Evolutionary conservation across 2,113 vertebrate species (phyloP).

Genomic region (Stegostoma tigrinum): DNA sequence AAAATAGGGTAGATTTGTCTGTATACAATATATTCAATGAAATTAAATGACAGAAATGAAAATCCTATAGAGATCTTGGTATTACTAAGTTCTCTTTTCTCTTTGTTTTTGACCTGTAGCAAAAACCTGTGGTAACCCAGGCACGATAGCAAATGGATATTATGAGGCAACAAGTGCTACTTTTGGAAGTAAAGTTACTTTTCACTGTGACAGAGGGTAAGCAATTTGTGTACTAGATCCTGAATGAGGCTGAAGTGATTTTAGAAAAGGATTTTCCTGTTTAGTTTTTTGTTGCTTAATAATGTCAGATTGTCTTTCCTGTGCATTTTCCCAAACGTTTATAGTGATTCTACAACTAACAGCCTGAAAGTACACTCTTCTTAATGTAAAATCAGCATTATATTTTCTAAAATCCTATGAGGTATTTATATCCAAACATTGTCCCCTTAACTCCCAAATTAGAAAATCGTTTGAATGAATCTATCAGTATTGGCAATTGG

Average conservation of each 20-base stretch:
- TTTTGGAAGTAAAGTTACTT: constrained; percentile 20
- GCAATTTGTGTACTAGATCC: not conserved
- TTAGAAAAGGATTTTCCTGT: not conserved
- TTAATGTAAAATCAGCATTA: not conserved
- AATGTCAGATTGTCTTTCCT: not conserved
- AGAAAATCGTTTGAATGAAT: not conserved
- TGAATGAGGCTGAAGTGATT: not conserved
- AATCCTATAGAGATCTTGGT: not conserved
- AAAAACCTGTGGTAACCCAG: not conserved
- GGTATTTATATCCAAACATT: not conserved
- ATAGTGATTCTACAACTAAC: not conserved
- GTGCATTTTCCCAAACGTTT: not conserved
- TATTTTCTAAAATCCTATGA: not conserved
- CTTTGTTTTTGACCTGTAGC: not conserved
- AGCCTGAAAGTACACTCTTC: not conserved
- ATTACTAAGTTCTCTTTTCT: not conserved
- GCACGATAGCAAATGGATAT: not conserved
- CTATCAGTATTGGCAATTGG: not conserved
- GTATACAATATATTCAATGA: not conserved
- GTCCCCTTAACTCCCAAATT: not conserved
- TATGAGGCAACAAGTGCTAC: not conserved
- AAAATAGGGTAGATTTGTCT: not conserved
- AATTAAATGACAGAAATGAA: not conserved
- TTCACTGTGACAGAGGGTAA: constrained; percentile 17
- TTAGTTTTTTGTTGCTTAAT: not conserved